A percentile compares a stretch with the other conserved stretches of the same genome.
Conservation (phyloP, 2,888 invertebrate species). For the Nasonovia ribisnigri region DNA sequence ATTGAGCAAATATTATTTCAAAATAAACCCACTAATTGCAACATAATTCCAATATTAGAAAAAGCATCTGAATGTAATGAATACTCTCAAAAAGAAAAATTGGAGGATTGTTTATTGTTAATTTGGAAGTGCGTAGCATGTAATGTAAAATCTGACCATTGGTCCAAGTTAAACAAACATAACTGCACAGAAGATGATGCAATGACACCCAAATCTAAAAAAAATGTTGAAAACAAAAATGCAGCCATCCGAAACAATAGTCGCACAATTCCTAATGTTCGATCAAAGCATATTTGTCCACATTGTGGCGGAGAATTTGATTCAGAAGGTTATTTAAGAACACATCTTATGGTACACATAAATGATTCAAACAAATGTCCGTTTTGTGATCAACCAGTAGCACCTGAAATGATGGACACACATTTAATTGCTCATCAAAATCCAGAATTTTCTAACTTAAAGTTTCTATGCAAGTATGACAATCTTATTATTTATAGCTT, state of each 20-base stretch:
- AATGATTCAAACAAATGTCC: slow-evolving; percentile 62
- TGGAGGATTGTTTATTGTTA: slow-evolving; percentile 44
- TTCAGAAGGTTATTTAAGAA: slow-evolving; percentile 64
- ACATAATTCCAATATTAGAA: slow-evolving; percentile 53
- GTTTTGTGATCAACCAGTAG: slow-evolving; percentile 61
- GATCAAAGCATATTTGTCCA: slow-evolving; percentile 61
- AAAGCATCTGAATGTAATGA: slow-evolving; percentile 21
- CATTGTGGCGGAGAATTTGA: slow-evolving; percentile 62
- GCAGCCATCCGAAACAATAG: slow-evolving; percentile 18
- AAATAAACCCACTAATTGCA: slow-evolving; percentile 52
- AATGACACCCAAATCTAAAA: background rate
- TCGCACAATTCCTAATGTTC: background rate
- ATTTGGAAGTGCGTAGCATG: slow-evolving; percentile 44
- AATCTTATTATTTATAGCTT: background rate
- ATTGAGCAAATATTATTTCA: slow-evolving; percentile 64
- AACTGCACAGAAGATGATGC: slow-evolving; percentile 42
- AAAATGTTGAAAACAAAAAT: slow-evolving; percentile 38
- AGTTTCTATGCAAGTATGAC: slow-evolving; percentile 61
- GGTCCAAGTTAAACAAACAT: slow-evolving; percentile 55
- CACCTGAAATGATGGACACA: slow-evolving; percentile 62
- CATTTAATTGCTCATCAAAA: slow-evolving; percentile 63
- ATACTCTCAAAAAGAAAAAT: slow-evolving; percentile 33
- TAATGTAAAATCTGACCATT: slow-evolving; percentile 58
- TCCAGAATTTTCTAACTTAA: slow-evolving; percentile 59
- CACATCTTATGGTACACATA: slow-evolving; percentile 56